Conservation (phyloP, 2,797 vertebrate genomes). For the Cuniculus paca region DNA sequence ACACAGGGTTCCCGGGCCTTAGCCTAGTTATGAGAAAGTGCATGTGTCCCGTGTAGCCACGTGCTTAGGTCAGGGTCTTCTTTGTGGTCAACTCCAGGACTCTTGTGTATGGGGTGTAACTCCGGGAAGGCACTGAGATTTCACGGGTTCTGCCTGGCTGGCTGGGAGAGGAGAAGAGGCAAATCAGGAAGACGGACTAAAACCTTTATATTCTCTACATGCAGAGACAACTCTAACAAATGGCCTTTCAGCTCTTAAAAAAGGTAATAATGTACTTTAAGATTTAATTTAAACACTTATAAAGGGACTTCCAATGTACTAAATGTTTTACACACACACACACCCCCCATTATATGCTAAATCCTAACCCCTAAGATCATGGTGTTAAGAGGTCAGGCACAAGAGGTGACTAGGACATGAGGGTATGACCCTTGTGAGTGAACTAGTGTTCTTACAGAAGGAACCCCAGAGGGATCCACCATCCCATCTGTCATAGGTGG, state of each 20-base stretch:
- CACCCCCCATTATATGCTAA: not conserved
- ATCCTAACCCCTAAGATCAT: not conserved
- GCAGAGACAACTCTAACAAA: not conserved
- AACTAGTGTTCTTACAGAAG: not conserved
- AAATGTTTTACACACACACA: not conserved
- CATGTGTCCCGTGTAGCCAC: fast-evolving
- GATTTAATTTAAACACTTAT: conserved; percentile 42
- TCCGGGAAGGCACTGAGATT: conserved; percentile 83
- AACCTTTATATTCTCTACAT: not conserved
- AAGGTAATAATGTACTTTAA: not conserved
- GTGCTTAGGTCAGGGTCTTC: conserved; percentile 82
- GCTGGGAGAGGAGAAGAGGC: conserved; percentile 79
- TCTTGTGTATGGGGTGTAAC: conserved; percentile 93
- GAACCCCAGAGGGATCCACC: not conserved
- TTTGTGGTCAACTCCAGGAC: conserved; percentile 93
- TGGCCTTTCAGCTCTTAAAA: not conserved
- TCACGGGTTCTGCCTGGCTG: conserved; percentile 78
- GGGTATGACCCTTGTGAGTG: not conserved
- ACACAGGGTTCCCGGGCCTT: not conserved
- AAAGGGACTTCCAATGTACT: not conserved
- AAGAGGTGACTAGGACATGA: not conserved
- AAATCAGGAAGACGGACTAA: conserved; percentile 31
- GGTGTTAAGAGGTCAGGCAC: not conserved
- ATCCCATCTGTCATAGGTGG: not conserved
- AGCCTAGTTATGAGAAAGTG: not conserved